Conservation (phyloP, 2,797 vertebrate species). For the Mionectes olivaceus region DNA sequence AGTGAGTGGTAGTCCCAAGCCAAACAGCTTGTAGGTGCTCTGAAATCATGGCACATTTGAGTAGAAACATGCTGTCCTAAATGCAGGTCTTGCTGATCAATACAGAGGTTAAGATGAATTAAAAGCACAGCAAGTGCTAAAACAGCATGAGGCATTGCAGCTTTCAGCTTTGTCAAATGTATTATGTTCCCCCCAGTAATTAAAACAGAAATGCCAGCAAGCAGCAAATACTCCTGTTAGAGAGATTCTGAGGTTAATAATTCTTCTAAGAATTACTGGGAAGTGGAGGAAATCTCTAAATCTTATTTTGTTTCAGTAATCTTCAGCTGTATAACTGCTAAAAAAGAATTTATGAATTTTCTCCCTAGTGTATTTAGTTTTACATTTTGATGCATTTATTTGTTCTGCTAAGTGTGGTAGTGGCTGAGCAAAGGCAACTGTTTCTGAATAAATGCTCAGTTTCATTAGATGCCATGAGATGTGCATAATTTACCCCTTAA, state of each 20-base stretch:
- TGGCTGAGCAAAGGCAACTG: background rate
- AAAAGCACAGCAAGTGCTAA: conserved; percentile 52
- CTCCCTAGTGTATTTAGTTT: background rate
- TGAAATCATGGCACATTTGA: background rate
- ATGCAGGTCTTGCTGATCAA: background rate
- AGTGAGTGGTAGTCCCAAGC: background rate
- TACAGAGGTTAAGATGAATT: conserved; percentile 27
- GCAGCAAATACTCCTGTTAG: conserved; percentile 62
- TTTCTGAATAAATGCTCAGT: background rate
- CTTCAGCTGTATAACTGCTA: background rate
- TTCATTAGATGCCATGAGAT: background rate
- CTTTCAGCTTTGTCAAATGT: conserved; percentile 81
- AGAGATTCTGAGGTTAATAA: conserved; percentile 66
- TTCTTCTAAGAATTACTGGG: conserved; percentile 26
- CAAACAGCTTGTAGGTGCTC: background rate
- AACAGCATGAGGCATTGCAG: conserved; percentile 69
- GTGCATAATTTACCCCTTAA: background rate
- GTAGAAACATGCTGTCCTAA: background rate
- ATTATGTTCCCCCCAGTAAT: conserved; percentile 75
- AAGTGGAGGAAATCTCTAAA: background rate
- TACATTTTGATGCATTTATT: background rate
- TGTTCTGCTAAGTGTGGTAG: background rate
- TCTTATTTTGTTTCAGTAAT: conserved; percentile 20
- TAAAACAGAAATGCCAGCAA: conserved; percentile 80
- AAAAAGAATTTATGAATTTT: background rate